Conservation (phyloP, 2,888 invertebrate genomes). For the Pollenia griseotomentosa region DNA sequence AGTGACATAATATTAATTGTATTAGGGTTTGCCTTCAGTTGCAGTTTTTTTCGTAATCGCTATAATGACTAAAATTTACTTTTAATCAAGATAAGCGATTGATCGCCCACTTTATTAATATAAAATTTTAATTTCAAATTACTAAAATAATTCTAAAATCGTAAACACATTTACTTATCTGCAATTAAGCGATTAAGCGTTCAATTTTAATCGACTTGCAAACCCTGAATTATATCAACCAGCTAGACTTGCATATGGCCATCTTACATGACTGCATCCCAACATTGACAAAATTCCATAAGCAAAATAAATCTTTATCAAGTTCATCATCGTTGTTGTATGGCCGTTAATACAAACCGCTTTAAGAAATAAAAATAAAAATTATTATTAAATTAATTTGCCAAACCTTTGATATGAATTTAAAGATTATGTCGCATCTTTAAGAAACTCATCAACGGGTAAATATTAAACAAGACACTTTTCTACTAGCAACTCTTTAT, state of each 20-base stretch:
- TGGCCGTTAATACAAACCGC: slow-evolving; percentile 24
- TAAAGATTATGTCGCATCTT: slow-evolving; percentile 20
- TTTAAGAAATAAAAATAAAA: background rate
- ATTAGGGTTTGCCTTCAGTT: no score
- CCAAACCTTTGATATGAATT: background rate
- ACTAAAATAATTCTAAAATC: no score
- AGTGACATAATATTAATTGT: slow-evolving; percentile 39
- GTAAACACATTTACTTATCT: no score
- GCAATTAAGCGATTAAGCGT: no score
- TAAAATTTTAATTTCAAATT: no score
- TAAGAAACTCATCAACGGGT: background rate
- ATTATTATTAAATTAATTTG: background rate
- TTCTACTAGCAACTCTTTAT: no score
- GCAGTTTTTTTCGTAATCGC: no score
- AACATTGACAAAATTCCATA: background rate
- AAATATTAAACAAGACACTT: no score
- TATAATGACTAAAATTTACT: no score
- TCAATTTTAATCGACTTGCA: no score
- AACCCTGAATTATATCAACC: background rate
- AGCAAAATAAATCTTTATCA: slow-evolving; percentile 31
- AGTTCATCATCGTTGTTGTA: slow-evolving; percentile 8
- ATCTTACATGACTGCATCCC: slow-evolving; percentile 19
- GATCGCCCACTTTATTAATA: no score
- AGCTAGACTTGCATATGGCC: background rate
- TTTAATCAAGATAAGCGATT: no score